These are phyloP conservation scores for Syngnathus rostellatus DNA, from an alignment of 2,797 vertebrate genomes.

Conservation along the genomic window DNA sequence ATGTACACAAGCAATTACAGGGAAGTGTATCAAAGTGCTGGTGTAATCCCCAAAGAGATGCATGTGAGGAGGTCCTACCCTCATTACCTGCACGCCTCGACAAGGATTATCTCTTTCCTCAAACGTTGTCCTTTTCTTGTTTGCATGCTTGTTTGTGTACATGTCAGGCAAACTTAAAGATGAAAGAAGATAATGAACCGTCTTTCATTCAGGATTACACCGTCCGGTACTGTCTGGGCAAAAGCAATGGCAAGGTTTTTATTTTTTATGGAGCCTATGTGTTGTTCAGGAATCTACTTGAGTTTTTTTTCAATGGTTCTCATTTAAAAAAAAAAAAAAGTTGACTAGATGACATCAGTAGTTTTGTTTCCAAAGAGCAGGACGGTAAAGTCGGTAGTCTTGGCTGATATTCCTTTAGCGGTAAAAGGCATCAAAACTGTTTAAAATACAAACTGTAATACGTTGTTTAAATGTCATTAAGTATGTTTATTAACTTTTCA, in stretches of 20 bases:
- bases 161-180: not conserved
- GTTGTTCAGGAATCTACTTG: not conserved
- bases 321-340: not conserved
- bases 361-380: no score
- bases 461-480: no score
- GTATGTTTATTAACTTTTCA: no score
- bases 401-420: no score
- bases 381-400: no score
- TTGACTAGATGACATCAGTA: no score
- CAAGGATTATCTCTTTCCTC: slow-evolving; percentile 37
- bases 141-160: slow-evolving; percentile 10
- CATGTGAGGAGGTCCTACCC: slow-evolving; percentile 47
- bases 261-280: not conserved
- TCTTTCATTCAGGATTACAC: not conserved
- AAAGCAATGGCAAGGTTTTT: not conserved
- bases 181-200: not conserved
- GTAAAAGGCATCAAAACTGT: no score
- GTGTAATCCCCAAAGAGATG: slow-evolving; percentile 42
- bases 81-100: slow-evolving; percentile 26
- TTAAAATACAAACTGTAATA: no score
- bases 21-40: slow-evolving; percentile 64
- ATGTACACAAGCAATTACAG: slow-evolving; percentile 58
- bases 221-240: not conserved
- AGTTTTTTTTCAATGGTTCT: not conserved
- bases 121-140: slow-evolving; percentile 24